phyloP scores from a whole-genome alignment of 2,797 vertebrate genomes.

The Micrastur ruficollis region DNA sequence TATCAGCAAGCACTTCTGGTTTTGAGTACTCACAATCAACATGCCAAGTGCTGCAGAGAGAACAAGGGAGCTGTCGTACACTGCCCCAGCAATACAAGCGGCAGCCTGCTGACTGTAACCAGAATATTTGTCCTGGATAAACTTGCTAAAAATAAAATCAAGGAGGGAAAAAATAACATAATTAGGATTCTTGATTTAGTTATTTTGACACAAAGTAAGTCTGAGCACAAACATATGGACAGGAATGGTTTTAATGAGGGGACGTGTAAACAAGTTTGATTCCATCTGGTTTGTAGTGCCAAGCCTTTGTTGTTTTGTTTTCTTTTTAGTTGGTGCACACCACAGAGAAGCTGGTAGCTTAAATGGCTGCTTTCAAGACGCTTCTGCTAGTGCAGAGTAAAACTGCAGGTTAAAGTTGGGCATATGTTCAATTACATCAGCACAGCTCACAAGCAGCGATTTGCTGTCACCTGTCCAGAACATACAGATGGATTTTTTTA shows the following conservation, averaged over 20 bases:
- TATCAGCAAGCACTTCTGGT: background rate
- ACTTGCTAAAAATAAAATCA: constrained; percentile 77
- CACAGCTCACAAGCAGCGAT: background rate
- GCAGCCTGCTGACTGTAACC: constrained; percentile 83
- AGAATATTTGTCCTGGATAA: constrained; percentile 86
- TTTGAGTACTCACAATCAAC: constrained; percentile 77
- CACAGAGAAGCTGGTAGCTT: background rate
- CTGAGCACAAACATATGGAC: background rate
- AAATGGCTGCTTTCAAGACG: background rate
- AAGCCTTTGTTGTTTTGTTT: background rate
- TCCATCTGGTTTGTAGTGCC: background rate
- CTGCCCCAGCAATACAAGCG: constrained; percentile 78
- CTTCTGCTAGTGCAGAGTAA: background rate
- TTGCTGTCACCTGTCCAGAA: background rate
- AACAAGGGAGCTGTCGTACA: constrained; percentile 82
- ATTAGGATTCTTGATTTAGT: background rate
- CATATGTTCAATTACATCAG: background rate
- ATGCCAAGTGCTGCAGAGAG: constrained; percentile 81
- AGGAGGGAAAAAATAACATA: background rate
- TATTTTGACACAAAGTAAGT: background rate
- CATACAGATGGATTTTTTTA: background rate
- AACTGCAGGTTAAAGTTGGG: background rate
- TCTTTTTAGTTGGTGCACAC: background rate
- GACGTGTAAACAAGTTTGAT: background rate
- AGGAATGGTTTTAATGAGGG: background rate